Conservation (phyloP, 2,888 invertebrate species). For the Macroteleia sp. region DNA sequence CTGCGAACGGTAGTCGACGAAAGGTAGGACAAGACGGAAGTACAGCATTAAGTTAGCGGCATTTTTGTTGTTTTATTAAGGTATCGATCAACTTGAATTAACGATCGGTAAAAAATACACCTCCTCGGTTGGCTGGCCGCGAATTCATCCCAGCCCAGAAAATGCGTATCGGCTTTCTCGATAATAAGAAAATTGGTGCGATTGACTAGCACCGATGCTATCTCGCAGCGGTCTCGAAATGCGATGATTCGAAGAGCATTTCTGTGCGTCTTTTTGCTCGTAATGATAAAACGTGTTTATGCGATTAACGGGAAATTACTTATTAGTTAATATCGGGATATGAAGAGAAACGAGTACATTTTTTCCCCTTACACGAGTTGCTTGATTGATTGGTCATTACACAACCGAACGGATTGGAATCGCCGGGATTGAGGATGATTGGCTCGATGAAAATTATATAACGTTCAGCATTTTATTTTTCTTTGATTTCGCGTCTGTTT, state of each 20-base stretch:
- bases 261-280: constrained; percentile 23
- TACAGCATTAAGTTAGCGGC: neutral
- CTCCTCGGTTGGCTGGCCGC: constrained; percentile 31
- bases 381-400: constrained; percentile 6
- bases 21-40: constrained; percentile 6
- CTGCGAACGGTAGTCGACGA: constrained; percentile 13
- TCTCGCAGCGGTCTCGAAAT: neutral
- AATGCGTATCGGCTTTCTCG: constrained; percentile 51
- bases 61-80: constrained; percentile 24
- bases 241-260: neutral
- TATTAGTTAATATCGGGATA: constrained; percentile 30
- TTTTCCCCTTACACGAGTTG: neutral
- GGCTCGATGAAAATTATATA: constrained; percentile 11
- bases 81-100: constrained; percentile 9
- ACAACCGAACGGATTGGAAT: neutral
- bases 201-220: constrained; percentile 29
- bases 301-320: constrained; percentile 39
- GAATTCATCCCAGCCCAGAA: constrained; percentile 28
- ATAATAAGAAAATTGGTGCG: constrained; percentile 57
- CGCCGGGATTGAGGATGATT: constrained; percentile 2
- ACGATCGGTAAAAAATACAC: constrained; percentile 23
- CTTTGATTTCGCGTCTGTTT: neutral
- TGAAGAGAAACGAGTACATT: constrained; percentile 4
- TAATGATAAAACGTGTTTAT: constrained; percentile 35
- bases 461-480: constrained; percentile 19